phyloP scores from a whole-genome alignment of 2,113 vertebrate species.

The Pelecanus crispus region DNA sequence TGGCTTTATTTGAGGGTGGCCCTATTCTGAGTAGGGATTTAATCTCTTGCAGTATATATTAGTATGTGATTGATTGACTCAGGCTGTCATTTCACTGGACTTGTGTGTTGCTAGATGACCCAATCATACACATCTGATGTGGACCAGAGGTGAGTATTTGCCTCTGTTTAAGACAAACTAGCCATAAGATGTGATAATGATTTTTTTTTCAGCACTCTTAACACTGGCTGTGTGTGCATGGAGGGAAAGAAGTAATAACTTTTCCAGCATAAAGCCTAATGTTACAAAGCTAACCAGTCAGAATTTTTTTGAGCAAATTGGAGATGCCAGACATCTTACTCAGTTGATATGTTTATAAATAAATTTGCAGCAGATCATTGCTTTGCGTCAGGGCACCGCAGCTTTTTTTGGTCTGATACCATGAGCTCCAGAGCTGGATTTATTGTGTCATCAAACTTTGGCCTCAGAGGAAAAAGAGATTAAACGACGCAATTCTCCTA shows the following conservation, averaged over 20 bases:
- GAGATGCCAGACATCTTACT: not conserved
- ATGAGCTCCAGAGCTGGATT: not conserved
- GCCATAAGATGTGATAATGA: not conserved
- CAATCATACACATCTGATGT: not conserved
- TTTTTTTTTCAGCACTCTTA: not conserved
- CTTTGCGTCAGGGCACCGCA: not conserved
- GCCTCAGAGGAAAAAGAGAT: not conserved
- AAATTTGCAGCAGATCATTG: not conserved
- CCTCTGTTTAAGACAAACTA: not conserved
- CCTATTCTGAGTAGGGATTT: not conserved
- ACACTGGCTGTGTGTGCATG: not conserved
- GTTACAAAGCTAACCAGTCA: not conserved
- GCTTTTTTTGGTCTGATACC: not conserved
- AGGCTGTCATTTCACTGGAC: not conserved
- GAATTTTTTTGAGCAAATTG: not conserved
- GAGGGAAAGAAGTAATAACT: not conserved
- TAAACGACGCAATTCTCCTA: not conserved
- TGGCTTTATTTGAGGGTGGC: not conserved
- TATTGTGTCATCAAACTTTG: not conserved
- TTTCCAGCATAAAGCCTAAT: not conserved
- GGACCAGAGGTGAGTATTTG: not conserved
- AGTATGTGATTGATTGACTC: not conserved
- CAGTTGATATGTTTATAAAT: not conserved
- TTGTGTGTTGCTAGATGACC: not conserved
- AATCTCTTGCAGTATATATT: not conserved